These are phyloP conservation scores for Masnerella sp. DNA, from an alignment of 2,888 invertebrate species.

Conservation along the genomic window DNA sequence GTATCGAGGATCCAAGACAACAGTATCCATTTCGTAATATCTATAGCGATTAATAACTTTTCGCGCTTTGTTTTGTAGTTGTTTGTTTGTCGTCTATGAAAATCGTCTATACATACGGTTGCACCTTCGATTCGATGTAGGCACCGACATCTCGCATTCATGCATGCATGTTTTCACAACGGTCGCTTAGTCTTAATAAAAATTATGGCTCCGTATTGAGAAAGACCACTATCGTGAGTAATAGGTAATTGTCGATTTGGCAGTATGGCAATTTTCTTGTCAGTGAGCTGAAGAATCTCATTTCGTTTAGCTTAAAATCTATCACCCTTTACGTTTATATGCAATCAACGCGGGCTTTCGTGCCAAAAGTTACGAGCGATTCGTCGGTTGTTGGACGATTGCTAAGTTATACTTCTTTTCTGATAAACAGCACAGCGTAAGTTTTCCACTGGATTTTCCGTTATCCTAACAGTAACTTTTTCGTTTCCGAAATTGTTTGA, in stretches of 20 bases:
- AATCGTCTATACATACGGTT: conserved; percentile 61
- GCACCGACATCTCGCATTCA: conserved; percentile 68
- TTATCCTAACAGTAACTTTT: too few relatives aligned
- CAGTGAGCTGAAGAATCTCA: conserved; percentile 70
- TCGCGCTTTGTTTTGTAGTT: conserved; percentile 63
- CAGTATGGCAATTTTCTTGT: conserved; percentile 75
- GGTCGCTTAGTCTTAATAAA: conserved; percentile 74
- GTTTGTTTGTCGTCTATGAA: conserved; percentile 53
- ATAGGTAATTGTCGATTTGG: conserved; percentile 77
- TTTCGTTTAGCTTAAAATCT: conserved; percentile 62
- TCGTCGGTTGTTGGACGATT: conserved; percentile 13
- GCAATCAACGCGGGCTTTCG: conserved; percentile 32
- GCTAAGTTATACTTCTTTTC: conserved; percentile 12
- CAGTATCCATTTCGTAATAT: conserved; percentile 70
- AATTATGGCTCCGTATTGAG: conserved; percentile 73
- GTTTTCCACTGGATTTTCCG: too few relatives aligned
- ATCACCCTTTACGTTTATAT: conserved; percentile 46
- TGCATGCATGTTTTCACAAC: conserved; percentile 68
- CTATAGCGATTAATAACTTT: conserved; percentile 67
- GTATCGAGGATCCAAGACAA: conserved; percentile 71
- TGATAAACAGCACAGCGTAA: conserved; percentile 23
- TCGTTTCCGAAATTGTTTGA: too few relatives aligned
- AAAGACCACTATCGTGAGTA: conserved; percentile 74
- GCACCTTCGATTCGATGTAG: conserved; percentile 69
- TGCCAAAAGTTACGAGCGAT: conserved; percentile 19